Evolutionary conservation across 2,888 invertebrate genomes (phyloP).

Genomic region (Cephonodes hylas): DNA sequence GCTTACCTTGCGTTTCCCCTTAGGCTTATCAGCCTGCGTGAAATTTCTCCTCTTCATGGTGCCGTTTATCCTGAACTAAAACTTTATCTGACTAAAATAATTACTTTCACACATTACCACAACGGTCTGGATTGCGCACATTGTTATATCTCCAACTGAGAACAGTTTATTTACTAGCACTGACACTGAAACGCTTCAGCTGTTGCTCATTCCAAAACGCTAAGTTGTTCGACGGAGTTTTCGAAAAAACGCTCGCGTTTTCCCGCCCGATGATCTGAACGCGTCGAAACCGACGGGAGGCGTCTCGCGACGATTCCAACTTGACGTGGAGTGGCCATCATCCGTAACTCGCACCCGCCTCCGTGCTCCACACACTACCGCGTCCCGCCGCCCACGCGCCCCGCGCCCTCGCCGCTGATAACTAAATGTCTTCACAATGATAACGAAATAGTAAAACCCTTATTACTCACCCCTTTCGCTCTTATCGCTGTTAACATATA

Average conservation of each 20-base stretch:
- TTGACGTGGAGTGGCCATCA: slow-evolving; percentile 59
- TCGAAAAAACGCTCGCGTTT: slow-evolving; percentile 26
- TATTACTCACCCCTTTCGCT: slow-evolving; percentile 28
- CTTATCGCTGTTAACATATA: slow-evolving; percentile 5
- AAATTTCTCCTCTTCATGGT: slow-evolving; percentile 53
- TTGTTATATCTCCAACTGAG: slow-evolving; percentile 23
- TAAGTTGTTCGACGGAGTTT: neutral
- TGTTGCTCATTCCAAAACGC: slow-evolving; percentile 3
- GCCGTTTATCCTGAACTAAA: slow-evolving; percentile 12
- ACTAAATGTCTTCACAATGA: slow-evolving; percentile 37
- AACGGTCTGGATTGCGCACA: slow-evolving; percentile 29
- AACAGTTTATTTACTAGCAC: slow-evolving; percentile 13
- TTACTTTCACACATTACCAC: slow-evolving; percentile 35
- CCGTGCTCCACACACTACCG: slow-evolving; percentile 40
- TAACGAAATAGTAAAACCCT: slow-evolving; percentile 37
- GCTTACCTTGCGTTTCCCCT: slow-evolving; percentile 68
- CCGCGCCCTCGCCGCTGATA: slow-evolving; percentile 48
- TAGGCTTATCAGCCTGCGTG: slow-evolving; percentile 54
- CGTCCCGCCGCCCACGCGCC: slow-evolving; percentile 44
- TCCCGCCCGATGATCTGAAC: slow-evolving; percentile 31
- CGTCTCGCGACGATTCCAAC: slow-evolving; percentile 62
- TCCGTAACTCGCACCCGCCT: slow-evolving; percentile 56
- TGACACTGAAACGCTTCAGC: slow-evolving; percentile 10
- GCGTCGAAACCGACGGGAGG: slow-evolving; percentile 38
- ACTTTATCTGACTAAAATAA: slow-evolving; percentile 18